phyloP scores from a whole-genome alignment of 2,888 invertebrate genomes.

The Dryococelus australis region DNA sequence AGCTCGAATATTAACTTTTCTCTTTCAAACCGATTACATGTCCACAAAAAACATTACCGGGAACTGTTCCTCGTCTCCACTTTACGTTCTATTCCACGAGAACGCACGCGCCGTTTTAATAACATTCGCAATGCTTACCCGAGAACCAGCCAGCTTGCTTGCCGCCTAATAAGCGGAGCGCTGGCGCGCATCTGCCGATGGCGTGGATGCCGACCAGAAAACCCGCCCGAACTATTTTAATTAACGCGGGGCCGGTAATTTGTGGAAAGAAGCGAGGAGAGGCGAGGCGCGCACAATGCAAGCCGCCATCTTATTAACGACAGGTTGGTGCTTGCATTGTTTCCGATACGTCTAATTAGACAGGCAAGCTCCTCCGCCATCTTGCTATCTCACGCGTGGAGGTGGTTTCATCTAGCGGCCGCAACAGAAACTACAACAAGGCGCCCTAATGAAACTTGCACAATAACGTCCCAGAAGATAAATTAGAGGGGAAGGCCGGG shows the following conservation, averaged over 20 bases:
- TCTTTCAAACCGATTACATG: too few species aligned
- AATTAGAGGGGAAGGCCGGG: neutral
- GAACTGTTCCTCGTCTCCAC: too few species aligned
- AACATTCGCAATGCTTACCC: too few species aligned
- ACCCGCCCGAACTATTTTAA: neutral
- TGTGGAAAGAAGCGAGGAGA: slow-evolving; percentile 1
- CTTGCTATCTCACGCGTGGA: neutral
- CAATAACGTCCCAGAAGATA: neutral
- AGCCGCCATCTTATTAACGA: slow-evolving; percentile 10
- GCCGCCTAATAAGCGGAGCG: too few species aligned
- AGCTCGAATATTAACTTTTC: too few species aligned
- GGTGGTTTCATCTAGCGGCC: slow-evolving; percentile 4
- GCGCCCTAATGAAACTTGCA: slow-evolving; percentile 7
- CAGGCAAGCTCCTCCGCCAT: neutral
- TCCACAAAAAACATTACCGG: too few species aligned
- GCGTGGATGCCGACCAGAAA: slow-evolving; percentile 16
- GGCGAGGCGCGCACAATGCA: neutral
- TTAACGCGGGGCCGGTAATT: slow-evolving; percentile 5
- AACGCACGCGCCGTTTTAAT: too few species aligned
- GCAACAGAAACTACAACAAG: slow-evolving; percentile 16
- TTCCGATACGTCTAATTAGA: slow-evolving; percentile 16
- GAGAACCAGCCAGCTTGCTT: too few species aligned
- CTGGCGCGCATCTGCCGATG: neutral
- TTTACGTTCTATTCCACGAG: too few species aligned
- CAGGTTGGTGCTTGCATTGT: slow-evolving; percentile 9